Base-by-base conservation (phyloP, 2,113 vertebrate genomes). In the Pheucticus melanocephalus region DNA sequence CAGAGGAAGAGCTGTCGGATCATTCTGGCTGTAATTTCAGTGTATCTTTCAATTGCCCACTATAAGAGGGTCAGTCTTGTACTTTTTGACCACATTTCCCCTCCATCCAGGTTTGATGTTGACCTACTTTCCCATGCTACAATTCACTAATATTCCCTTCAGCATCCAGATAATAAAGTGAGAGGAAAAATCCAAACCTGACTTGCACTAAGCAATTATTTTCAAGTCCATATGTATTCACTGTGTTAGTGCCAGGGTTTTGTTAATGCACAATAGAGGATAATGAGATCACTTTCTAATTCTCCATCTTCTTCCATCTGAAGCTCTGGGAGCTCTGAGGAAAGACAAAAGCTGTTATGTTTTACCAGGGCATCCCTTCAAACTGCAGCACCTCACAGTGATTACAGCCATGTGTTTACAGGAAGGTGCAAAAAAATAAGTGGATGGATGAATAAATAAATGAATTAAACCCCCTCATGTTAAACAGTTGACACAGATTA, bases 251-350 rank as follows among this genome's bases (percentile, higher is more conserved):
- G 94, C 90, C 94, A 93, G 91, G 78, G 89, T 96, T 96, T 96
- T 94, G 93, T 96, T 90, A 78, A 88, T 51, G 76, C 76, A 90
- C 90, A 96, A 94, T 77, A 88, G 85, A 94, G 64, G 40, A 93
- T 96, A 96, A 96, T 75, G 93, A 95, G 90, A 94, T 88, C 88
- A 88, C 92, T 95, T 95, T 83, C 84, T 73, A 92, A 86, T 94
- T 95, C 94, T 94, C 63, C 64, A 47, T 91, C 84, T 79, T 77
- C 72, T 77, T 92, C 93, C 73, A 80, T 95, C 35, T 86, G 85
- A 96, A 95, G 64, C 88, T 86, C 75, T 90, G 90, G 78, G 94
- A 96, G 90, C 79, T 78, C 40, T 33, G 59, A 57, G 54, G 54
- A 51, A 73, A 95, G 88, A 93, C 78, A 93, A 72, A 93, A 92